phyloP scores from a whole-genome alignment of 2,888 invertebrate genomes.

The Pristionchus fissidentatus region DNA sequence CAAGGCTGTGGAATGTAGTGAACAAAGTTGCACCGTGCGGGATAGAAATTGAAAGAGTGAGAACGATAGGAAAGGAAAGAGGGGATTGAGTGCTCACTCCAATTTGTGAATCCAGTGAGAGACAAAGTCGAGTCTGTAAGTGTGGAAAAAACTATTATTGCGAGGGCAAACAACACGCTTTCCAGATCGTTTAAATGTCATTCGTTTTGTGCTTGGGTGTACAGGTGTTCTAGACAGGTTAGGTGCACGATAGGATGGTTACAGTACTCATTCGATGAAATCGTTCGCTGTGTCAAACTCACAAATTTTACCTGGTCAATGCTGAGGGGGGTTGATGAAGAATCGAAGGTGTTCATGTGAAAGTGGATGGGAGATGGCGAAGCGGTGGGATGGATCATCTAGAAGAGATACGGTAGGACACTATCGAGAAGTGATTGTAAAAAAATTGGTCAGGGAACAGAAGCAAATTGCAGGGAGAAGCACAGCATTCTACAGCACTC shows the following conservation, averaged over 20 bases:
- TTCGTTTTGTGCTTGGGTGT: no score
- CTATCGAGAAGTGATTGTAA: not conserved
- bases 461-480: no score
- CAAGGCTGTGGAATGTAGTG: not conserved
- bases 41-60: not conserved
- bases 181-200: no score
- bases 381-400: constrained; percentile 51
- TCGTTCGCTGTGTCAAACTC: not conserved
- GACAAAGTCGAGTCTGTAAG: constrained; percentile 39
- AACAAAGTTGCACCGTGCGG: not conserved
- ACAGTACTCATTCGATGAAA: no score
- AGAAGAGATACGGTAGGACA: no score
- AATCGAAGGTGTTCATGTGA: constrained; percentile 67
- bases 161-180: no score
- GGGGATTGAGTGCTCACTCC: not conserved
- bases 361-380: constrained; percentile 64
- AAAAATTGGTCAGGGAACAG: not conserved
- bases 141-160: not conserved
- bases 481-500: no score
- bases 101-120: constrained; percentile 12
- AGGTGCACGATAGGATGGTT: no score
- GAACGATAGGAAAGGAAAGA: not conserved
- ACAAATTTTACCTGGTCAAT: constrained; percentile 65
- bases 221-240: no score
- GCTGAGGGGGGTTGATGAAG: constrained; percentile 65